Evolutionary conservation across 2,888 invertebrate species (phyloP).

Genomic region (Spodoptera exigua): DNA sequence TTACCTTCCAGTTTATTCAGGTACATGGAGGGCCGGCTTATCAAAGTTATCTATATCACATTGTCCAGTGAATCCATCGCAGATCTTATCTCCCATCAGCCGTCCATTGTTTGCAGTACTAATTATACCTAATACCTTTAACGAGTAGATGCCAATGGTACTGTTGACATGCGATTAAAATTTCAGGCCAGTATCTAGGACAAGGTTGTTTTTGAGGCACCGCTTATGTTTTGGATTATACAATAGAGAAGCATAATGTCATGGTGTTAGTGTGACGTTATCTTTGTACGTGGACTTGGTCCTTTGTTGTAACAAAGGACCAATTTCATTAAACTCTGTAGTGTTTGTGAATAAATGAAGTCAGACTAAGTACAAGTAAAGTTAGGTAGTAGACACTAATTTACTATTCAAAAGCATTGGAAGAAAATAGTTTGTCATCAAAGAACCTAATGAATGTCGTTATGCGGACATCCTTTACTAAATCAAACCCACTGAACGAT

Average conservation of each 20-base stretch:
- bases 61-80: slow-evolving; percentile 47
- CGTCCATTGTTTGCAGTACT: slow-evolving; percentile 53
- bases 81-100: slow-evolving; percentile 49
- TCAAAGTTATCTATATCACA: slow-evolving; percentile 35
- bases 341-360: too few species aligned
- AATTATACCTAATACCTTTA: slow-evolving; percentile 57
- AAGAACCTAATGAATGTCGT: too few species aligned
- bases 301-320: slow-evolving; percentile 1
- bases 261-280: slow-evolving; percentile 7
- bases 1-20: slow-evolving; percentile 34
- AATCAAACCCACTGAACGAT: background rate
- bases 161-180: slow-evolving; percentile 59
- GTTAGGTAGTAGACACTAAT: too few species aligned
- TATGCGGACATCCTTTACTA: background rate
- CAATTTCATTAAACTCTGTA: too few species aligned
- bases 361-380: too few species aligned
- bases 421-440: too few species aligned
- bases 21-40: slow-evolving; percentile 45
- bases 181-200: slow-evolving; percentile 52
- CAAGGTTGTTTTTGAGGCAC: slow-evolving; percentile 44
- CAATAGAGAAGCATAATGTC: slow-evolving; percentile 16
- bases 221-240: slow-evolving; percentile 30
- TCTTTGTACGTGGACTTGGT: background rate
- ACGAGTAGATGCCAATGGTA: slow-evolving; percentile 36
- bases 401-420: too few species aligned